phyloP scores from a whole-genome alignment of 2,888 invertebrate genomes.

The Plusia festucae region DNA sequence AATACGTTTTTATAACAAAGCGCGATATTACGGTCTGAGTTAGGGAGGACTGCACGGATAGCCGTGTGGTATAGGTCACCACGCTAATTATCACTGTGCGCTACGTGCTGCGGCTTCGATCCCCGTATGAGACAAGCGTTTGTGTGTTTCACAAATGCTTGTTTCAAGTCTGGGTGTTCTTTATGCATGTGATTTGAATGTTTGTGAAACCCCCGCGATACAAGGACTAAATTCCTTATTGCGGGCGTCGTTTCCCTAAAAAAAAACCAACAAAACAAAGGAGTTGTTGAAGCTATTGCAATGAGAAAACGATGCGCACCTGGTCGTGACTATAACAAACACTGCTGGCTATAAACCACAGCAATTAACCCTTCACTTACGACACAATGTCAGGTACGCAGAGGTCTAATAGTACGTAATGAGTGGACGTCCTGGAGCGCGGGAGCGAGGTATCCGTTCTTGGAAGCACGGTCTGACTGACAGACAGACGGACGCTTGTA shows the following conservation, averaged over 20 bases:
- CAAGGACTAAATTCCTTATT: too few species aligned
- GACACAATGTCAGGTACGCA: constrained; percentile 52
- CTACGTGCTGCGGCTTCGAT: too few species aligned
- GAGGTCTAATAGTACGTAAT: constrained; percentile 68
- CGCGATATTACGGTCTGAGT: background rate
- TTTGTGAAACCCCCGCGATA: too few species aligned
- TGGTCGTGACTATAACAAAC: constrained; percentile 34
- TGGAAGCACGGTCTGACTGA: constrained; percentile 68
- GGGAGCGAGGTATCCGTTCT: constrained; percentile 75
- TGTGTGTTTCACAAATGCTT: too few species aligned
- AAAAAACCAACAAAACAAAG: too few species aligned
- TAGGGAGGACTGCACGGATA: too few species aligned
- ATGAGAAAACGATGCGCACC: constrained; percentile 25
- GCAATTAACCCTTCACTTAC: constrained; percentile 56
- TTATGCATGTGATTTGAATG: too few species aligned
- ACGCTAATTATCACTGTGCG: too few species aligned
- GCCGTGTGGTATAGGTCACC: too few species aligned
- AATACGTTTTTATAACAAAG: background rate
- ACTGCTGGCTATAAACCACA: constrained; percentile 36
- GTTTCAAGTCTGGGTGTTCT: too few species aligned
- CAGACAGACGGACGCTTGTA: constrained; percentile 73
- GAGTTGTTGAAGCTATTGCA: background rate
- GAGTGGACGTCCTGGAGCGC: constrained; percentile 65
- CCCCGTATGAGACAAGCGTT: too few species aligned
- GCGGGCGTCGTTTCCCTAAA: too few species aligned